Evolutionary conservation across 2,888 invertebrate species (phyloP), one percentile per base, ranked within the genome.

Genomic region (Petrolisthes manimaculis): DNA sequence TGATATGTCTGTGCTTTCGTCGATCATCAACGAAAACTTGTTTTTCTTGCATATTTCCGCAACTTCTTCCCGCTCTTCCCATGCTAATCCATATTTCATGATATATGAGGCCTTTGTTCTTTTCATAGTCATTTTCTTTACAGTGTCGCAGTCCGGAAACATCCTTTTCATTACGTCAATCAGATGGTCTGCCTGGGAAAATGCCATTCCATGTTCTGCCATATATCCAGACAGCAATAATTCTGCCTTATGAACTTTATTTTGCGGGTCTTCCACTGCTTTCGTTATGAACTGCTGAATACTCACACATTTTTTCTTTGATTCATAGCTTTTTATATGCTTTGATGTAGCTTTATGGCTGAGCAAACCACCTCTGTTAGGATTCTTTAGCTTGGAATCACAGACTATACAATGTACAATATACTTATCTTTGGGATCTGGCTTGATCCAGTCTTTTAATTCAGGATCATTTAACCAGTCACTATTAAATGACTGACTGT

Each of bases 1-100:
- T 54, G 86, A 81, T 55, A 86, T 74, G 71, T 86, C 86, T 21
- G 86, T 86, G 53, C 74, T 74, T 4, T 86, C 86, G 71, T 84
- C 78, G 53, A 84, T 56, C 6, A 84, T n/a, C 74, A 84, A 21
- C 56, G 61, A 84, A 84, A 5, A 61, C 24, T n/a, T 61, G 56
- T 77, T 84, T 67, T 37, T 37, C 37, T 37, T 37, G 37, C 37
- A 37, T 0, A 37, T 37, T 2, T 37, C 37, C 37, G 37, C 37
- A 37, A 37, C 37, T 37, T 37, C 37, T 37, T 37, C 37, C 37
- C 37, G 37, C 2, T 37, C 37, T 37, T 37, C 37, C 37, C 37
- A 37, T 2, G 37, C 37, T 2, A 37, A 37, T 37, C 37, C 37
- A 37, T 37, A 37, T 37, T 37, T 0, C 37, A 37, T 37, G 37